Evolutionary conservation across 2,888 invertebrate genomes (phyloP).

Genomic region (Amitus sp.): DNA sequence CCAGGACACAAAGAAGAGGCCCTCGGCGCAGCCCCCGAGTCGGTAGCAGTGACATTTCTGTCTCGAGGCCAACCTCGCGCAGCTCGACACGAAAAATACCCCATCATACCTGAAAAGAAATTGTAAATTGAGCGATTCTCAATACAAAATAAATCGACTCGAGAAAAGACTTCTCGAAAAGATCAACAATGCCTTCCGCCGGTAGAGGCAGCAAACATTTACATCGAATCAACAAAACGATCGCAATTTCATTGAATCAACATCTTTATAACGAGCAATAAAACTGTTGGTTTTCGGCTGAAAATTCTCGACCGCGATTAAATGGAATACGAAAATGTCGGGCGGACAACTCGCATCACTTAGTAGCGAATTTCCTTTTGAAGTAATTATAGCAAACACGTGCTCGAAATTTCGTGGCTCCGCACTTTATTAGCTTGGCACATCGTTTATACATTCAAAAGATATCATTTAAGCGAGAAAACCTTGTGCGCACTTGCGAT

Average conservation of each 20-base stretch:
- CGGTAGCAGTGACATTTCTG: conserved; percentile 62
- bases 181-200: too few species aligned
- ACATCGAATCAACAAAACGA: too few species aligned
- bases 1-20: conserved; percentile 62
- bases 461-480: conserved; percentile 30
- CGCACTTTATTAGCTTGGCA: conserved; percentile 36
- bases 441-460: conserved; percentile 45
- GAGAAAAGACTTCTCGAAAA: too few species aligned
- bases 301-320: too few species aligned
- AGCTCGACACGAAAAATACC: conserved; percentile 44
- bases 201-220: too few species aligned
- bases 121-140: too few species aligned
- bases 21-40: conserved; percentile 63
- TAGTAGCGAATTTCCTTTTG: neutral
- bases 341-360: too few species aligned
- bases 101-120: conserved; percentile 53
- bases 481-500: conserved; percentile 39
- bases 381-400: conserved; percentile 8
- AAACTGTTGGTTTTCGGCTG: too few species aligned
- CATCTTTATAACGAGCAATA: too few species aligned
- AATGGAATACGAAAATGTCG: too few species aligned
- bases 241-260: neutral
- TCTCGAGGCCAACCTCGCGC: conserved; percentile 42
- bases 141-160: too few species aligned
- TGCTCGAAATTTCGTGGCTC: conserved; percentile 28